Base-by-base conservation (phyloP, 2,888 invertebrate species). In the Rhagophthalmus giganteus region DNA sequence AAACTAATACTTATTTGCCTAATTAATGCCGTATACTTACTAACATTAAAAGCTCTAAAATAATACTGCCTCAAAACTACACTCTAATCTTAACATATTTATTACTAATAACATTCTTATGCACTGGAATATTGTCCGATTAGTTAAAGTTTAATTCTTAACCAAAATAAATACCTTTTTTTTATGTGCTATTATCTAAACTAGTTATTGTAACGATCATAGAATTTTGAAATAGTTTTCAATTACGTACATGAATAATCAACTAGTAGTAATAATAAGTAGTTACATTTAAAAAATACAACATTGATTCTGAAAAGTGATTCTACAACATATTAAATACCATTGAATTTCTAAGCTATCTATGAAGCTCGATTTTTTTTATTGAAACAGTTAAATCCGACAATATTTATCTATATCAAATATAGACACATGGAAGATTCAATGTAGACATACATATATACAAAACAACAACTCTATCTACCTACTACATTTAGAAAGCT, bases 131-230 rank as follows among this genome's bases (percentile, higher is more conserved):
- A 48, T 48, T 48, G 48, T 48, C 48, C 40, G 30, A 11, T 48
- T 32, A 24, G 28, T 48, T 20, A 20, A 20, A 20, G 7, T 20
- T 37, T 33, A 31, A 11, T 30, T 24, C 27, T 46, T 47, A 47
- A 47, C 25, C 30, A 47, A 47, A 46, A 46, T 46, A 46, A 46
- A 46, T 46, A 46, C 31, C 37, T 38, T 42, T 34, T 25, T n/a
- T n/a, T n/a, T n/a, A n/a, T n/a, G n/a, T n/a, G n/a, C n/a, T n/a
- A n/a, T n/a, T n/a, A n/a, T n/a, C n/a, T n/a, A n/a, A n/a, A n/a
- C n/a, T n/a, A n/a, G 20, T 48, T 35, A 35, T 35, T 41, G 38
- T 40, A 32, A 30, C 11, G 34, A 39, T 39, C 39, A 47, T 39
- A 47, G 33, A 39, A 5, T 5, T 20, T 5, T 20, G 7, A 3